Evolutionary conservation across 2,888 invertebrate species (phyloP), one percentile per base, ranked within the genome.

Genomic region (Tineola bisselliella): DNA sequence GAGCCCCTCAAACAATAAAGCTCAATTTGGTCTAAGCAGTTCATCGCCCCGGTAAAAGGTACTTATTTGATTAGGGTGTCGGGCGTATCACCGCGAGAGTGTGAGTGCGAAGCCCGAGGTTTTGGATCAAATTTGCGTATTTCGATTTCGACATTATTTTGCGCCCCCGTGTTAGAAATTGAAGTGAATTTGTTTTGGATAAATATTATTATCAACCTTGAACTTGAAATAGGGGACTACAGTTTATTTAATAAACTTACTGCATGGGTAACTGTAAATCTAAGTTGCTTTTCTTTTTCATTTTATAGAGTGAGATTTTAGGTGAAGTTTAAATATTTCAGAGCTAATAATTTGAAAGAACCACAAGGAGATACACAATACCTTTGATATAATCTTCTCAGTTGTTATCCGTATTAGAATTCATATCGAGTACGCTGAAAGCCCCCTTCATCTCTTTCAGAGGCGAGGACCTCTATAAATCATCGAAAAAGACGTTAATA

Each of bases 11-110:
- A 25, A 43, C 1, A 3, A 31, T 68, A 76, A 66, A 70, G 74
- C 66, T 63, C 63, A 65, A 62, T 74, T 77, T 77, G 52, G 63
- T 61, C 12, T 65, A 65, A 30, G 5, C 8, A 44, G 17, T 61
- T 64, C 64, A 65, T 62, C 67, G 72, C 76, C 76, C 78, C 81
- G 77, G 84, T 83, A 83, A 84, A 84, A 84, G 86, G 86, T 86
- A 86, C 84, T 87, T 87, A 86, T 87, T 87, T 86, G 86, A 87
- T 87, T 87, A 86, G 86, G 86, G 86, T 86, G 86, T 84, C 86
- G 84, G 83, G 75, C 83, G 83, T 84, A 86, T 84, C 86, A 81
- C 84, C 83, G 81, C 79, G 80, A 79, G 80, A 77, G 84, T 84
- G 81, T 81, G 81, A 80, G 82, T 79, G 76, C 71, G 70, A 72